Evolutionary conservation across 1,140 invertebrate genomes (phyloP), one percentile per base, ranked within the genome.

Genomic region (Macrosteles quadrilineatus): DNA sequence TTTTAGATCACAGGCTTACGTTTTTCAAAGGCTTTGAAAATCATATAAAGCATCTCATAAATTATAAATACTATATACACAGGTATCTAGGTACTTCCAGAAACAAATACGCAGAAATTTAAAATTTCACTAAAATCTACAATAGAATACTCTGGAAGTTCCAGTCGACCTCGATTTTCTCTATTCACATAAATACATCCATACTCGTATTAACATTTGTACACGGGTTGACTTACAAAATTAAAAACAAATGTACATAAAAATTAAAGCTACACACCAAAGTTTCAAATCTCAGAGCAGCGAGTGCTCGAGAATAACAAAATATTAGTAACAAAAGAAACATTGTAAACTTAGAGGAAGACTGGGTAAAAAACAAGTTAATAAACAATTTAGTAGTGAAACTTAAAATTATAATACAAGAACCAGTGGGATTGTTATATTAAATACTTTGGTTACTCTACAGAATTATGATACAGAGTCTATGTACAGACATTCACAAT

Each of bases 211-310:
- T 36, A 9, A 66, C 27, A 27, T 66, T 43, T 66, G 23, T 66
- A 27, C 63, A 66, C 21, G 25, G 1, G 11, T 27, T 2, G 45
- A 66, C 40, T 69, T 69, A 69, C 27, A 62, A 59, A 62, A 69
- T 6, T 69, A 43, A 62, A 69, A 57, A 69, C 67, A 55, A 69
- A 69, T 69, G 53, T 69, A 69, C 67, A 69, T 43, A 36, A 69
- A 68, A 69, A 69, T 69, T 69, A 69, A 69, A 69, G 67, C 67
- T 69, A 59, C 67, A 62, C 67, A 69, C 67, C 67, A 69, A 69
- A 69, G 67, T 69, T 69, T 57, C 21, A 17, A 66, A 66, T 23
- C 32, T 36, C 40, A n/a, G 4, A 3, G 23, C 23, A 29, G 11
- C 9, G 2, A 25, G 2, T 3, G 29, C 30, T 27, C 17, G 23